Conservation (phyloP, 2,797 vertebrate genomes). For the Spinibarbus caldwelli region DNA sequence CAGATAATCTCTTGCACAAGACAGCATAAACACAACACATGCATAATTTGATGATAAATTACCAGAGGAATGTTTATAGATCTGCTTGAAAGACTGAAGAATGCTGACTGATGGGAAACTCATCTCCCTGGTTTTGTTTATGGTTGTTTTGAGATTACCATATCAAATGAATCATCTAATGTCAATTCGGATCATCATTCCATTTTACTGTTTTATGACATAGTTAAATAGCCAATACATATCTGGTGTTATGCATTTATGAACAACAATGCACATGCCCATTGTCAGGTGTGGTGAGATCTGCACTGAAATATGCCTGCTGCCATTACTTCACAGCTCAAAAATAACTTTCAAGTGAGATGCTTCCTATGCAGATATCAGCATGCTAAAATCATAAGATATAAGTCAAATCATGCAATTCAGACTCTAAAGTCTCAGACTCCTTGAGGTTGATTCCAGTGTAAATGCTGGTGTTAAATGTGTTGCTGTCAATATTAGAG, state of each 20-base stretch:
- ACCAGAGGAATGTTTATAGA: not conserved
- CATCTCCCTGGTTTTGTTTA: slow-evolving; percentile 8
- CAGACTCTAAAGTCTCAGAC: not conserved
- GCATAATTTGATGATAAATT: slow-evolving; percentile 4
- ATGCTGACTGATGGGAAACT: not conserved
- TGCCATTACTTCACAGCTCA: not conserved
- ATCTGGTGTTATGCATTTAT: not conserved
- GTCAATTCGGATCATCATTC: not conserved
- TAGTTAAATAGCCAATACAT: not conserved
- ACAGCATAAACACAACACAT: not conserved
- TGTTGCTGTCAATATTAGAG: not conserved
- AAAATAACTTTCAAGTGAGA: not conserved
- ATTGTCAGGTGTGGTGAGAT: not conserved
- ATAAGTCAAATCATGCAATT: not conserved
- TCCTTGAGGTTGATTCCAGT: not conserved
- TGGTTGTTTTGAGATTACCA: slow-evolving; percentile 6
- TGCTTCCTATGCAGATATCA: not conserved
- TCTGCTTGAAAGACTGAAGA: not conserved
- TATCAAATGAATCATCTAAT: not conserved
- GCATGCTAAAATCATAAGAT: not conserved
- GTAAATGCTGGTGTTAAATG: not conserved
- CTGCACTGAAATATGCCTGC: not conserved
- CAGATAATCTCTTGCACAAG: not conserved
- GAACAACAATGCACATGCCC: not conserved
- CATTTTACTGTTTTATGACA: not conserved